These are phyloP conservation scores for Zoroaster sp. DNA, from an alignment of 53 echinoderm and acorn worm species.

Conservation along the genomic window DNA sequence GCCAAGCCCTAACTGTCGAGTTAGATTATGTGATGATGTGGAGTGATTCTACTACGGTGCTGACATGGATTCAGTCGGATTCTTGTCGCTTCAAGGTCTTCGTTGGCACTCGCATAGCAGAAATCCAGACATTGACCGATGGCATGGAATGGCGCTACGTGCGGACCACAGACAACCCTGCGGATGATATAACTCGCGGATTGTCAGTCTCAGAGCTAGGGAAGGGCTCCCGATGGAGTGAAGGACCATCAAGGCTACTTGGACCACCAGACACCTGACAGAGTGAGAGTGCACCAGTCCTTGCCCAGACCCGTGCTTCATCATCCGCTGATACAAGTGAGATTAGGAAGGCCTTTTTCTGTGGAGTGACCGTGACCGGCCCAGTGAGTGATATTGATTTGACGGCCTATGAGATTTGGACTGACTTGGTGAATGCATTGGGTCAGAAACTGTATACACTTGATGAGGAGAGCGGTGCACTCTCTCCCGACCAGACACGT, in stretches of 20 bases:
- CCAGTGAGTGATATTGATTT: not conserved
- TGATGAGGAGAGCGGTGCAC: not conserved
- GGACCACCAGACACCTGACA: not conserved
- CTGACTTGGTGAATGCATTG: not conserved
- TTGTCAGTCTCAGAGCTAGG: conserved; percentile 11
- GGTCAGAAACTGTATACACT: not conserved
- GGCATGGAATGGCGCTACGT: conserved; percentile 34
- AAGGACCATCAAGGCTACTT: conserved; percentile 8
- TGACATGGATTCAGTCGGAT: too few relatives aligned
- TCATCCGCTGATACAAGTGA: not conserved
- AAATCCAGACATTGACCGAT: conserved; percentile 29
- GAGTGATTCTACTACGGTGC: too few relatives aligned
- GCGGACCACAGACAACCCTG: conserved; percentile 24
- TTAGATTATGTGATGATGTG: too few relatives aligned
- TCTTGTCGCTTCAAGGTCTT: too few relatives aligned
- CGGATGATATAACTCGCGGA: conserved; percentile 58
- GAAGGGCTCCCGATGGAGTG: not conserved
- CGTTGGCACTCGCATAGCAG: conserved; percentile 28
- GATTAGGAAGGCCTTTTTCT: not conserved
- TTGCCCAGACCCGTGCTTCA: not conserved
- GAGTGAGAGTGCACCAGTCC: not conserved
- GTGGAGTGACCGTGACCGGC: not conserved
- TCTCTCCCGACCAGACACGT: not conserved
- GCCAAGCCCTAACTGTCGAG: too few relatives aligned
- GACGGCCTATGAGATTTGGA: not conserved